Percentiles rank a stretch among this genome's conserved stretches.
Conservation (phyloP, 2,797 vertebrate species). For the Syncerus caffer region DNA sequence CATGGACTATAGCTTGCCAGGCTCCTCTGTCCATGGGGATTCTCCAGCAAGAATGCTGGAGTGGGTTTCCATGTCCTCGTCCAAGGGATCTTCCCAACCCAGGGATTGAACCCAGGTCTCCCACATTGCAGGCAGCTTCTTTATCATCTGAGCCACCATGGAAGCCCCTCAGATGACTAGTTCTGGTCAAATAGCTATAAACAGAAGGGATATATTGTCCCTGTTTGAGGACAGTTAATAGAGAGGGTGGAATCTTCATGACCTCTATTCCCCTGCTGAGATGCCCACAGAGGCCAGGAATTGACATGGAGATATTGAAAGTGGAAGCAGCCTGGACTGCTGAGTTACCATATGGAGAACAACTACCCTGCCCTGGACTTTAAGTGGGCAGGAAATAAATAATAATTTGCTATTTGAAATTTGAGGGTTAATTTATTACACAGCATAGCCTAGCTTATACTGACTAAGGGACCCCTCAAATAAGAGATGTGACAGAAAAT, state of each 20-base stretch:
- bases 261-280: neutral
- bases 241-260: neutral
- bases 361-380: neutral
- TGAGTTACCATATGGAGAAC: neutral
- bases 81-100: neutral
- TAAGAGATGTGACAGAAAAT: neutral
- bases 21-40: neutral
- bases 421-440: neutral
- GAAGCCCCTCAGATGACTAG: neutral
- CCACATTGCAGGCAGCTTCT: neutral
- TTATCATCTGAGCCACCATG: neutral
- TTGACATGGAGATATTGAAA: neutral
- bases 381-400: neutral
- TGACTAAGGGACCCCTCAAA: neutral
- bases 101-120: neutral
- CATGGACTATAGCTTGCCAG: neutral
- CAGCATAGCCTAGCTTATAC: neutral
- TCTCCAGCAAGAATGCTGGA: neutral
- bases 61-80: neutral
- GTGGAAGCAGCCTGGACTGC: neutral
- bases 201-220: neutral
- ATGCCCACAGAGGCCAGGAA: neutral
- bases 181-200: neutral
- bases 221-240: neutral
- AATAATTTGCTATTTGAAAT: neutral